Evolutionary conservation across 2,888 invertebrate genomes (phyloP), one percentile per base, ranked within the genome.

Genomic region (Serrognathus titanus): DNA sequence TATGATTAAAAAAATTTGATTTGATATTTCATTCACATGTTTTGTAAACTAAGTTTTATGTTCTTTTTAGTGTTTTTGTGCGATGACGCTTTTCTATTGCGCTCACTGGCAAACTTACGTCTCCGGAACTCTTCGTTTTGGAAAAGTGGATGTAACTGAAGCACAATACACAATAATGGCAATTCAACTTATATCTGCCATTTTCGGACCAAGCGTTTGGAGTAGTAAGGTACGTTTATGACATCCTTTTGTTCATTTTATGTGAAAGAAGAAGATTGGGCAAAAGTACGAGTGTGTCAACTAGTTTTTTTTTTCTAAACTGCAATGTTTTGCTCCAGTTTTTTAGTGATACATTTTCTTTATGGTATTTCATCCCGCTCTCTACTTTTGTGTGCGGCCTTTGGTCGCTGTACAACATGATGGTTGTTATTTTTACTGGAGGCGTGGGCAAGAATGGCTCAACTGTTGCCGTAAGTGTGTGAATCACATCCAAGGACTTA

Each of bases 61-160:
- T 83, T 16, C 1, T 16, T 16, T 82, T 37, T 86, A 96, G 84
- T 94, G 94, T 77, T 92, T 97, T 76, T 89, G 93, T 78, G 95
- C 96, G 31, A 92, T 96, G 82, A 90, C 94, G 36, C 80, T 98
- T 63, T 99, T 98, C 81, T 99, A 99, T 80, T 94, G 94, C 78
- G 98, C 99, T 13, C 99, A 99, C 79, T 99, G 99, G 99, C 97
- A 98, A 77, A 97, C 98, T 0, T 99, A 99, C 79, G 97, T 98
- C 40, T 97, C 98, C 61, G 98, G 95, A 47, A 94, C 93, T 24
- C 81, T 95, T 66, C 85, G 88, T 68, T 93, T 96, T 80, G 95
- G 95, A 50, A 88, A 85, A 77, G 83, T 99, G 66, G 99, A 99
- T 82, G 99, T 99, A 35, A 99, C 98, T 0, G 99, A 99, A 81